These are phyloP conservation scores for Drosophila persimilis DNA, from an alignment of 1,140 invertebrate genomes.

Conservation along the genomic window DNA sequence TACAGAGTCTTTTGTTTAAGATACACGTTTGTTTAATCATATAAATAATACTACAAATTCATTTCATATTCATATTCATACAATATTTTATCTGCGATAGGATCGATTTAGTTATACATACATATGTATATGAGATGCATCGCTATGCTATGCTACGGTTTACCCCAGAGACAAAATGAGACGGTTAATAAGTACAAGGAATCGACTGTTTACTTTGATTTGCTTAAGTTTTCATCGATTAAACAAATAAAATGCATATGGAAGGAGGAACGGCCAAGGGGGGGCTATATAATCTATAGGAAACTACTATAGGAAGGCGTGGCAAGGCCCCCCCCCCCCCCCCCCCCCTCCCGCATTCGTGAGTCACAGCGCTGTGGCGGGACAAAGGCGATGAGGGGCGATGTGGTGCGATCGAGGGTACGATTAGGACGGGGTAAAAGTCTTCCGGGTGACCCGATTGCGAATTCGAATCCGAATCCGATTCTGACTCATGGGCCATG, in stretches of 20 bases:
- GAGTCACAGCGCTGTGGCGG: background rate
- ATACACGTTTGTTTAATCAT: conserved; percentile 8
- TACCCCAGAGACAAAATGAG: background rate
- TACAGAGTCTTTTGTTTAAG: conserved; percentile 20
- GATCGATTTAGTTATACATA: no score
- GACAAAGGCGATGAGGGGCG: conserved; percentile 6
- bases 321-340: conserved; percentile 10
- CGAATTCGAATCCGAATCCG: background rate
- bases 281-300: conserved; percentile 7
- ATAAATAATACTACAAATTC: conserved; percentile 66
- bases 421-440: conserved; percentile 2
- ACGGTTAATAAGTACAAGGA: conserved; percentile 48
- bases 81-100: conserved; percentile 2
- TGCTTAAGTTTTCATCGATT: conserved; percentile 62
- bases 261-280: background rate
- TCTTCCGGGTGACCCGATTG: conserved; percentile 10
- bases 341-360: background rate
- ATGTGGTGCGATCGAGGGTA: no score
- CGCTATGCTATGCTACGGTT: conserved; percentile 6
- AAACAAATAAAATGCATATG: conserved; percentile 66
- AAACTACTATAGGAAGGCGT: background rate
- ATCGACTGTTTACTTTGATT: conserved; percentile 35
- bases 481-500: background rate
- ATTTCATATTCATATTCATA: conserved; percentile 42
- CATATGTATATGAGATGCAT: conserved; percentile 27